A percentile compares a stretch with the other conserved stretches of the same genome.
These are phyloP conservation scores for Oncorhynchus clarkii DNA, from an alignment of 2,113 vertebrate species.

Conservation along the genomic window DNA sequence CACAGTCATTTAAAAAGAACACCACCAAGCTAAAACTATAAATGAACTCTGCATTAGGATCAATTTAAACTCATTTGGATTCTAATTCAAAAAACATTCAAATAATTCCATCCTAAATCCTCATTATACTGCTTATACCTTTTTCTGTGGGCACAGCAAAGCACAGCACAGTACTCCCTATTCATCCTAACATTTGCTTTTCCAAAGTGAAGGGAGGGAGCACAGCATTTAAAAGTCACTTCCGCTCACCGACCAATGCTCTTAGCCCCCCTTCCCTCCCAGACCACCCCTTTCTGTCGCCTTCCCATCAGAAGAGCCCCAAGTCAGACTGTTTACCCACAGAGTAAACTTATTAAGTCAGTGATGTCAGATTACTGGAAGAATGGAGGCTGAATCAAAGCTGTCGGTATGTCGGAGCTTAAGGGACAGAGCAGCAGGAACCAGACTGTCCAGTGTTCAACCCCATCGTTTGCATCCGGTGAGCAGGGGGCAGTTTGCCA, in stretches of 20 bases:
- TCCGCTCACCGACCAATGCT: constrained; percentile 50
- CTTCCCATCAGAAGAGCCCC: constrained; percentile 71
- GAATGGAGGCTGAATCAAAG: constrained; percentile 84
- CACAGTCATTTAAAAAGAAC: too few relatives aligned
- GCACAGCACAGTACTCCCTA: constrained; percentile 45
- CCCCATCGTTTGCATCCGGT: constrained; percentile 80
- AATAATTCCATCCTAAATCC: neutral
- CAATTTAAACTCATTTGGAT: neutral
- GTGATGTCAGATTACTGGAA: constrained; percentile 84
- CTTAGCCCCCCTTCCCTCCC: constrained; percentile 26
- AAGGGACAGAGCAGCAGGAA: constrained; percentile 79
- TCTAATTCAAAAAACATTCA: neutral
- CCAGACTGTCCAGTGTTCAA: constrained; percentile 83
- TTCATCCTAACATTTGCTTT: constrained; percentile 69
- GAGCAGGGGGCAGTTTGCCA: constrained; percentile 77
- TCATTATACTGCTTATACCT: neutral
- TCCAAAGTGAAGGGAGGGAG: constrained; percentile 76
- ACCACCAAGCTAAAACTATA: too few relatives aligned
- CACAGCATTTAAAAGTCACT: constrained; percentile 73
- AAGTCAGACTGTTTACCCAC: constrained; percentile 81
- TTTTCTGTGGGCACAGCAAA: neutral
- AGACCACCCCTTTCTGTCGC: constrained; percentile 21
- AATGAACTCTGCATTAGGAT: too few relatives aligned
- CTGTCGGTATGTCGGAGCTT: constrained; percentile 74
- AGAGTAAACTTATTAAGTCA: constrained; percentile 81